Evolutionary conservation across 1,140 invertebrate species (phyloP).

Genomic region (Phocides pigmalion): DNA sequence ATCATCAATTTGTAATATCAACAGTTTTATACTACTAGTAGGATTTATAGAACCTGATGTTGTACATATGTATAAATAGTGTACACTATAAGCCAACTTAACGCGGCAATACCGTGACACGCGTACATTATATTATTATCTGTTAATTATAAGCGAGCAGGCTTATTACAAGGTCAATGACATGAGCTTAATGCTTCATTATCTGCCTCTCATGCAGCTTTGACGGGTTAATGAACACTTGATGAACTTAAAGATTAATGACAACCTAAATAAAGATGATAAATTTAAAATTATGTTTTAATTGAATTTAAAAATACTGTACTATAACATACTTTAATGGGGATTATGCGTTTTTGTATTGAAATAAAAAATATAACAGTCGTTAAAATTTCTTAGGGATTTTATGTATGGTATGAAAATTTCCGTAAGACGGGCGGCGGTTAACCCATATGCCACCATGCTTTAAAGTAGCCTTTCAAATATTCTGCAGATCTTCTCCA

Average conservation of each 20-base stretch:
- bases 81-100: constrained; percentile 14
- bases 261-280: neutral
- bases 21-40: no score
- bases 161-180: constrained; percentile 29
- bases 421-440: no score
- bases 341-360: no score
- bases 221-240: constrained; percentile 25
- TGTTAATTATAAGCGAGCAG: constrained; percentile 29
- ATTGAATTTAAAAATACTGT: neutral
- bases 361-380: no score
- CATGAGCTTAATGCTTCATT: constrained; percentile 24
- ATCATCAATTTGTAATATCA: no score
- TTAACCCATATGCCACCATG: no score
- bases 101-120: constrained; percentile 12
- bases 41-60: no score
- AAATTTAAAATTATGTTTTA: neutral
- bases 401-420: no score
- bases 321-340: neutral
- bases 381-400: no score
- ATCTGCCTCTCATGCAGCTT: constrained; percentile 9
- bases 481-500: no score
- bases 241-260: constrained; percentile 13
- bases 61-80: neutral
- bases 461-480: no score
- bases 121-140: constrained; percentile 22